Evolutionary conservation across 2,888 invertebrate species (phyloP).

Genomic region (Lasioglossum vierecki): DNA sequence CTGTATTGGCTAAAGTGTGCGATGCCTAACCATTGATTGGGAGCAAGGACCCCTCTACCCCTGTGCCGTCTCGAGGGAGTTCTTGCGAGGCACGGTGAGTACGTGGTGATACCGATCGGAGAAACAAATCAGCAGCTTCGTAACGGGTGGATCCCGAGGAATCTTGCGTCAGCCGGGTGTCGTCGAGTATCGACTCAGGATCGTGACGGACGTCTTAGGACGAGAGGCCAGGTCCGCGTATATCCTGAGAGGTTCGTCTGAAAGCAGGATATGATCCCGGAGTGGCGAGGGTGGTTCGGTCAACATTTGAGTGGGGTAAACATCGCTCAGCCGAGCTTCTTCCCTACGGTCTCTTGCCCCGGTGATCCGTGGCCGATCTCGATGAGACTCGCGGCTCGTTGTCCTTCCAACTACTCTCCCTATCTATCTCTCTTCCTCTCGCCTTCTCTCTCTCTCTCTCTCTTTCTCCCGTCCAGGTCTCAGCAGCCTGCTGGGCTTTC

Average conservation of each 20-base stretch:
- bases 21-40: no score
- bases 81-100: no score
- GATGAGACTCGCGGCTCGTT: slow-evolving; percentile 56
- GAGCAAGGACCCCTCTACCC: no score
- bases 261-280: slow-evolving; percentile 76
- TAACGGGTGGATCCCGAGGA: not conserved
- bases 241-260: slow-evolving; percentile 66
- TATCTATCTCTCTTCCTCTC: not conserved
- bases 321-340: slow-evolving; percentile 56
- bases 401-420: slow-evolving; percentile 61
- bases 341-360: slow-evolving; percentile 34
- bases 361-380: slow-evolving; percentile 35
- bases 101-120: not conserved
- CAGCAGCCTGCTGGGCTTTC: not conserved
- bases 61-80: no score
- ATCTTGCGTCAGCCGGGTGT: not conserved
- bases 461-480: slow-evolving; percentile 13
- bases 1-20: no score
- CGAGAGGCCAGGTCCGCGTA: slow-evolving; percentile 27
- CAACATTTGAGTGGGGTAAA: slow-evolving; percentile 81
- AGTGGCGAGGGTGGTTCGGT: slow-evolving; percentile 74
- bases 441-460: not conserved
- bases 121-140: not conserved
- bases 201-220: slow-evolving; percentile 25
- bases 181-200: not conserved